Conservation (phyloP, 2,888 invertebrate genomes). For the Agapostemon virescens region DNA sequence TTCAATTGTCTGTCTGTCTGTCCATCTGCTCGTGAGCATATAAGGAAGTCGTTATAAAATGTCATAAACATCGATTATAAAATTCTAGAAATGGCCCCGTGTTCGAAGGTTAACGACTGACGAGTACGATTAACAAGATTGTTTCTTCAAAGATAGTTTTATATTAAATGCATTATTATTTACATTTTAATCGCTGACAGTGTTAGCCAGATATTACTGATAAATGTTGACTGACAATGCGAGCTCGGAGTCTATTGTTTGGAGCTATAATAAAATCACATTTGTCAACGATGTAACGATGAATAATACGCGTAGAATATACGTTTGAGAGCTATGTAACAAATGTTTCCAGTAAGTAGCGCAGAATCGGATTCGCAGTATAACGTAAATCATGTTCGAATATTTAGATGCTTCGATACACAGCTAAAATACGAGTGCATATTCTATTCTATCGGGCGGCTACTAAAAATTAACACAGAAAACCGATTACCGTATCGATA, state of each 20-base stretch:
- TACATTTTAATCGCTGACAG: too few species aligned
- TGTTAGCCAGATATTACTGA: background rate
- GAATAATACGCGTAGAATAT: background rate
- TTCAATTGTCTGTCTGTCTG: too few species aligned
- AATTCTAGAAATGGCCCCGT: too few species aligned
- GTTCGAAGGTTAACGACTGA: too few species aligned
- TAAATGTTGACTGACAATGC: background rate
- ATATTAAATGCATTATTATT: too few species aligned
- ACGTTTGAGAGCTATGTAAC: background rate
- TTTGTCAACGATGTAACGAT: background rate
- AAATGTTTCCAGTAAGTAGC: background rate
- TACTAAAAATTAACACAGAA: background rate
- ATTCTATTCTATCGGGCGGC: background rate
- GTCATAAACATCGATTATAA: too few species aligned
- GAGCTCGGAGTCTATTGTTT: background rate
- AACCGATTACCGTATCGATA: background rate
- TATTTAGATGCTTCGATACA: background rate
- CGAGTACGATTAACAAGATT: too few species aligned
- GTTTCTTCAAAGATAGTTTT: too few species aligned
- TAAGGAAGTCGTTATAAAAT: too few species aligned
- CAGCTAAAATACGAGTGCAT: background rate
- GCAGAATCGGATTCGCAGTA: slow-evolving; percentile 4
- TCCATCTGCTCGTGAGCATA: too few species aligned
- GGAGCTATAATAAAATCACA: background rate
- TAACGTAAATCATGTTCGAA: background rate